Evolutionary conservation across 2,113 vertebrate genomes (phyloP).

Genomic region (Xenotilapia flavipinnis): DNA sequence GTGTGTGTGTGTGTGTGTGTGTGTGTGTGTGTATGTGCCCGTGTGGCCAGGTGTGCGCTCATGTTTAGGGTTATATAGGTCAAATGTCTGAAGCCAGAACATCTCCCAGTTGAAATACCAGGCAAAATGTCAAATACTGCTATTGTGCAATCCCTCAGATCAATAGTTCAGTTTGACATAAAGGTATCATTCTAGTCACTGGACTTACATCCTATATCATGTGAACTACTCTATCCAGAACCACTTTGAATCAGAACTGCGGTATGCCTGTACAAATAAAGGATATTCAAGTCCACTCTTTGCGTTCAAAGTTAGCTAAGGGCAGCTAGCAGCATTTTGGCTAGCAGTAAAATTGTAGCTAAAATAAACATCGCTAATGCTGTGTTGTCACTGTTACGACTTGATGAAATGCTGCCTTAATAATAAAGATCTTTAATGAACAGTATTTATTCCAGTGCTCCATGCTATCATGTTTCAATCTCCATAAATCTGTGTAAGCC

Average conservation of each 20-base stretch:
- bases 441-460: background rate
- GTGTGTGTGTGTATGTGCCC: background rate
- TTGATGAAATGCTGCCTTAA: background rate
- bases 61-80: slow-evolving; percentile 61
- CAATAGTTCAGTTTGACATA: slow-evolving; percentile 69
- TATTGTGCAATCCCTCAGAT: slow-evolving; percentile 49
- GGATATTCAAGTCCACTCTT: background rate
- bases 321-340: background rate
- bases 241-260: background rate
- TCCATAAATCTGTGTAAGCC: background rate
- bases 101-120: slow-evolving; percentile 60
- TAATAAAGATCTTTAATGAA: background rate
- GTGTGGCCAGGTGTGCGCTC: slow-evolving; percentile 13
- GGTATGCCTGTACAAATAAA: background rate
- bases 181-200: slow-evolving; percentile 25
- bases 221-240: background rate
- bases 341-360: background rate
- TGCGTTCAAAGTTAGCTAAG: background rate
- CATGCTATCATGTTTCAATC: background rate
- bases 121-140: slow-evolving; percentile 63
- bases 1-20: background rate
- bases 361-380: background rate
- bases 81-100: slow-evolving; percentile 55
- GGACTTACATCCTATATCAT: background rate
- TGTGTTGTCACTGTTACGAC: background rate